Evolutionary conservation across 37 sponge, comb jelly and placozoan species (phyloP), one percentile per base, ranked within the genome.

Genomic region (Tethya wilhelma): DNA sequence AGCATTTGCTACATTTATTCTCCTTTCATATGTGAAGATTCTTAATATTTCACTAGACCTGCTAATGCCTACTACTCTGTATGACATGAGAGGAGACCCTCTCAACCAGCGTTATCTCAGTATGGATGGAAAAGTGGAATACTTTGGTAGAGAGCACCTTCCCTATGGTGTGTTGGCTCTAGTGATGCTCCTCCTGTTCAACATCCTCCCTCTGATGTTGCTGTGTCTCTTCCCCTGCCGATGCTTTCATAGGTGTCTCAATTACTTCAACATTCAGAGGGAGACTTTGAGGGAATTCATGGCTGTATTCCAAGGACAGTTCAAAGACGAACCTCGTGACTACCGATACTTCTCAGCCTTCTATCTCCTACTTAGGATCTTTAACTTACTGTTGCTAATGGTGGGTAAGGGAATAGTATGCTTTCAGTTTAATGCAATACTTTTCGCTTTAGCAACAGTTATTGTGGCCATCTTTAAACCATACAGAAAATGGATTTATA

Each of bases 301-400:
- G 55, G 79, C 66, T 46, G 28, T 37, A 25, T 79, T 79, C 25
- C 79, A 79, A 49, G 79, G 79, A 28, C 67, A 58, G 37, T 79
- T 67, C 58, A 63, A 38, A 22, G 44, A 67, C 58, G 59, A 43
- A 40, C 67, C 67, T 63, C 60, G 66, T 30, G 78, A 77, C 38
- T 30, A 25, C 42, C 31, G 78, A 62, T 63, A 40, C 4, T 77
- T 77, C n/a, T 59, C 78, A 17, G 40, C 78, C 3, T 6, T 77
- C 58, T 40, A 60, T 26, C 38, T 77, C 44, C 9, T 77, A 17
- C 12, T 63, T 20, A 5, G 78, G 23, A 63, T 77, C 22, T 26
- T 77, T 31, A 11, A 36, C 2, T 39, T 66, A 6, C 38, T 66
- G n/a, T n/a, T n/a, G n/a, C n/a, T n/a, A n/a, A n/a, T n/a, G n/a